Conservation (phyloP, 2,888 invertebrate species). For the Ectropis crepuscularia region DNA sequence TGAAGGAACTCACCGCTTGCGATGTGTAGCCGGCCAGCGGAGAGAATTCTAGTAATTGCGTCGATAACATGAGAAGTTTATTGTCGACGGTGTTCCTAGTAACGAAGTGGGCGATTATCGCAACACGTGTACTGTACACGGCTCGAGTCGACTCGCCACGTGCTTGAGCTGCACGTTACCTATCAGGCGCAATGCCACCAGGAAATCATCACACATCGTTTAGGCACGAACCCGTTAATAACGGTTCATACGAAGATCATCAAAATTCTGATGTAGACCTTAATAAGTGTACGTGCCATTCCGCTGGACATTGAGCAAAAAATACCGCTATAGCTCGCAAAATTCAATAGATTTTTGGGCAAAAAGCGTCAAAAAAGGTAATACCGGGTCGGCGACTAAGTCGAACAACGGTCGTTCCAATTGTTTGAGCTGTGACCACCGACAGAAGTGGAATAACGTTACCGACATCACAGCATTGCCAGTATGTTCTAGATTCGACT, state of each 20-base stretch:
- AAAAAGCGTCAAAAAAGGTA: slow-evolving; percentile 79
- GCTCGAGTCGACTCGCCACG: slow-evolving; percentile 47
- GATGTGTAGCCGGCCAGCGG: background rate
- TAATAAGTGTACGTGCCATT: slow-evolving; percentile 72
- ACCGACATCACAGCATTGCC: slow-evolving; percentile 32
- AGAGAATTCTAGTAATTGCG: slow-evolving; percentile 41
- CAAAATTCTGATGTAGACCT: slow-evolving; percentile 65
- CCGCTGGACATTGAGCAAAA: slow-evolving; percentile 61
- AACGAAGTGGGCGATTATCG: slow-evolving; percentile 58
- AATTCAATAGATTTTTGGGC: slow-evolving; percentile 75
- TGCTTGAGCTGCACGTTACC: slow-evolving; percentile 47
- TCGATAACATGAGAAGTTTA: slow-evolving; percentile 54
- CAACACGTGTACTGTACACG: slow-evolving; percentile 51
- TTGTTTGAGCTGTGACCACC: slow-evolving; percentile 58
- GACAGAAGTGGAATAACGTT: slow-evolving; percentile 45
- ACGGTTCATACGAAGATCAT: slow-evolving; percentile 57
- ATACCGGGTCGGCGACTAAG: slow-evolving; percentile 69
- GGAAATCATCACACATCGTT: slow-evolving; percentile 32
- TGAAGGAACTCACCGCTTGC: slow-evolving; percentile 4
- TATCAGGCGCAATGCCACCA: slow-evolving; percentile 30
- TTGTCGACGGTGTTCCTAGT: slow-evolving; percentile 57
- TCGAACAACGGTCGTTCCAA: slow-evolving; percentile 79
- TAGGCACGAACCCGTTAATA: slow-evolving; percentile 54
- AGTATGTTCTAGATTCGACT: slow-evolving; percentile 30
- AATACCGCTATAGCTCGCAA: slow-evolving; percentile 75